phyloP scores from a whole-genome alignment of 2,113 vertebrate genomes.

The Hassar affinis region DNA sequence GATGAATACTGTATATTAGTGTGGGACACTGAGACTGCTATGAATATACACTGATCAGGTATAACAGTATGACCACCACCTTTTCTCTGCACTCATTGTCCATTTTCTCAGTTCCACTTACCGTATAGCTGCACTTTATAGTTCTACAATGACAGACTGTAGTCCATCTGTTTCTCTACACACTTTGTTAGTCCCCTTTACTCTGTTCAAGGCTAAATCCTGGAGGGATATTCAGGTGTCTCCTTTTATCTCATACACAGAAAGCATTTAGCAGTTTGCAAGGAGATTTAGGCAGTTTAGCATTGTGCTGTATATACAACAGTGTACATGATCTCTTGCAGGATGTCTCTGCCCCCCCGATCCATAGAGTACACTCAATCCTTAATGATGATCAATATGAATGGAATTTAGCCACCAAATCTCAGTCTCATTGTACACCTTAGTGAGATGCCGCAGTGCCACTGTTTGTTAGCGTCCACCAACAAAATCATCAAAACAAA shows the following conservation, averaged over 20 bases:
- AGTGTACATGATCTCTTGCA: neutral
- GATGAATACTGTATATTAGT: neutral
- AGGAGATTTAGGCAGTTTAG: neutral
- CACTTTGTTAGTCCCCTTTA: no score
- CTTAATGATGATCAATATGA: neutral
- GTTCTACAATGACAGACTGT: no score
- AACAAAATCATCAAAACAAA: neutral
- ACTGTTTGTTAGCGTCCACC: neutral
- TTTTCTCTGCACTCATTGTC: no score
- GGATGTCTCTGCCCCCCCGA: neutral
- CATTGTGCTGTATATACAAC: neutral
- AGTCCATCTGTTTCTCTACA: no score
- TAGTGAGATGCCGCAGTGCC: neutral
- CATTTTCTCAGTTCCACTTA: no score
- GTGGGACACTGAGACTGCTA: neutral
- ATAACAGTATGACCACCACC: neutral
- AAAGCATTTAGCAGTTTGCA: neutral
- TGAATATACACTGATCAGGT: neutral
- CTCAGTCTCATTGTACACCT: neutral
- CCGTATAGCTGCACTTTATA: no score
- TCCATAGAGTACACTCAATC: neutral
- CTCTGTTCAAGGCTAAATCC: neutral
- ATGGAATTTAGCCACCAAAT: neutral
- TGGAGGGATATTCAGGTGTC: neutral
- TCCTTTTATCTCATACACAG: conserved; percentile 1